Conservation (phyloP, 2,888 invertebrate species). For the Dynastes maya region DNA sequence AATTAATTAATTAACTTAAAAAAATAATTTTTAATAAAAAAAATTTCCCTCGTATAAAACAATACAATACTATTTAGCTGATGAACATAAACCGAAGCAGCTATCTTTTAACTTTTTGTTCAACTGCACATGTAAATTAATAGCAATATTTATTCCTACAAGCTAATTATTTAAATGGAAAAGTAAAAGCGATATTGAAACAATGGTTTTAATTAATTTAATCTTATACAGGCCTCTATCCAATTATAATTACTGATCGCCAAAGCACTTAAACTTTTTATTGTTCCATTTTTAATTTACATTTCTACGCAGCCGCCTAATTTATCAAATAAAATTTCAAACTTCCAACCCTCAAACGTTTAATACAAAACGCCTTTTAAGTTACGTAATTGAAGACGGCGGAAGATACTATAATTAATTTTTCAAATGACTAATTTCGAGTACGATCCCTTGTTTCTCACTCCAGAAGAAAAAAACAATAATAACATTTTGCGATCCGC, state of each 20-base stretch:
- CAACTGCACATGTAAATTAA: too few relatives aligned
- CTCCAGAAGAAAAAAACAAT: conserved; percentile 11
- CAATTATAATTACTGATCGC: background rate
- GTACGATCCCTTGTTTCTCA: conserved; percentile 5
- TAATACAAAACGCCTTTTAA: background rate
- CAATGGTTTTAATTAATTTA: too few relatives aligned
- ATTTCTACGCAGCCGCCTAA: background rate
- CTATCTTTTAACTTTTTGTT: too few relatives aligned
- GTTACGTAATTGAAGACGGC: conserved; percentile 16
- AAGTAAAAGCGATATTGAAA: too few relatives aligned
- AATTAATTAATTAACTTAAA: too few relatives aligned
- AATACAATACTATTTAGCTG: too few relatives aligned
- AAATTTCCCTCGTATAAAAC: too few relatives aligned
- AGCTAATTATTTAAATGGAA: too few relatives aligned
- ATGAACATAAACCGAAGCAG: too few relatives aligned
- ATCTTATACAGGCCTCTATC: background rate
- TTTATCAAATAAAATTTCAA: background rate
- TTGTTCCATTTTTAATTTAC: background rate
- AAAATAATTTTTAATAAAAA: too few relatives aligned
- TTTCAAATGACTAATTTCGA: conserved; percentile 37
- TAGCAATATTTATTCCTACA: too few relatives aligned
- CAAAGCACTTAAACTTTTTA: background rate
- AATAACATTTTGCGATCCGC: conserved; percentile 22
- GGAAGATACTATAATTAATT: conserved; percentile 25
- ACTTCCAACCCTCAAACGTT: background rate